These are phyloP conservation scores for Himalopsyche japonica DNA, from an alignment of 2,888 invertebrate genomes.

Conservation along the genomic window DNA sequence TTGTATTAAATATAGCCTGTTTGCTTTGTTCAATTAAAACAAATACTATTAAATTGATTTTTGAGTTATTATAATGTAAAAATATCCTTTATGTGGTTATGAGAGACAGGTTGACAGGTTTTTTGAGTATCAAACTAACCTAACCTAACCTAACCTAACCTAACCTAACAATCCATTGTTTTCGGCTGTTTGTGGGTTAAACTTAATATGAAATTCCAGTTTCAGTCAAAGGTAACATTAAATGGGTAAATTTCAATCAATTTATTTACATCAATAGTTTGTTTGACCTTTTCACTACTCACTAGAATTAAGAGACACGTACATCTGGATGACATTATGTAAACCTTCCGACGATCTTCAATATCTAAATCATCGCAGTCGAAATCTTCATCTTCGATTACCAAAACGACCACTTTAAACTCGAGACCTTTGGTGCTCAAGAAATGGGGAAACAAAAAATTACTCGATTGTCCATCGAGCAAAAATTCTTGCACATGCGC, in stretches of 20 bases:
- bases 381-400: conserved; percentile 47
- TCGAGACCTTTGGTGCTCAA: conserved; percentile 48
- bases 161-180: no score
- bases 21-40: no score
- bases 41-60: no score
- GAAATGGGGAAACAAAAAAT: conserved; percentile 47
- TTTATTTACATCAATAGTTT: conserved; percentile 42
- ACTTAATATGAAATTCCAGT: not conserved
- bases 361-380: conserved; percentile 43
- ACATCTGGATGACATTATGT: conserved; percentile 48
- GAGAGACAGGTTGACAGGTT: no score
- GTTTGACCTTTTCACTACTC: conserved; percentile 42
- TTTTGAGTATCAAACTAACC: no score
- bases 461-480: conserved; percentile 42
- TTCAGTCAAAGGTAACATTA: conserved; percentile 13
- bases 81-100: no score
- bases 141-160: no score
- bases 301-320: conserved; percentile 47
- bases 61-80: no score
- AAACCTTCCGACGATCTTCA: conserved; percentile 47
- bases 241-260: conserved; percentile 45
- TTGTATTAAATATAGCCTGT: no score
- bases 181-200: no score
- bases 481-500: conserved; percentile 47
- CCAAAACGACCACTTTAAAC: conserved; percentile 48